Percentiles rank a stretch among this genome's conserved stretches.
Conservation (phyloP, 2,888 invertebrate species). For the Hymenopus coronatus region DNA sequence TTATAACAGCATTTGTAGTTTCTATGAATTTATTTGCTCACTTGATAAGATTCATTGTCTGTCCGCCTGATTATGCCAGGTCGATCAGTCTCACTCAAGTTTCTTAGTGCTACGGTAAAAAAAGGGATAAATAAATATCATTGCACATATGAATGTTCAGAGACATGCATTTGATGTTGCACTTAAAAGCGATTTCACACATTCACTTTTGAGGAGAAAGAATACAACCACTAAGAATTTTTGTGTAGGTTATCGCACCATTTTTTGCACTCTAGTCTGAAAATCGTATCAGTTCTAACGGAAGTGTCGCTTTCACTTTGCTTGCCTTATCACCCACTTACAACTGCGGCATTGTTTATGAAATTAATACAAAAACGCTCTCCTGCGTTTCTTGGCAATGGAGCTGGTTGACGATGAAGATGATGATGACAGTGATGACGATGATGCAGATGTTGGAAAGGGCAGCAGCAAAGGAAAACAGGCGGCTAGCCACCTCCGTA, state of each 20-base stretch:
- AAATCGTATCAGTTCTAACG: neutral
- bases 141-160: no score
- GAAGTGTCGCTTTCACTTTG: no score
- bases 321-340: neutral
- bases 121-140: no score
- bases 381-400: neutral
- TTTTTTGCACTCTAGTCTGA: neutral
- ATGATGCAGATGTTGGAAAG: neutral
- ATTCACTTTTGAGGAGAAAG: no score
- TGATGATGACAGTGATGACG: neutral
- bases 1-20: neutral
- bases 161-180: no score
- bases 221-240: no score
- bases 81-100: neutral
- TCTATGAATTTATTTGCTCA: neutral
- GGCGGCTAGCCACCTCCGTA: conserved; percentile 35
- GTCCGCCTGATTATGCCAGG: neutral
- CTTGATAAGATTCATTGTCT: neutral
- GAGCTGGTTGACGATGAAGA: neutral
- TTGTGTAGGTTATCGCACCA: no score
- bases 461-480: neutral
- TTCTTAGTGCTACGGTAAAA: no score
- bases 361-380: neutral
- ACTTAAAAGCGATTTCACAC: no score
- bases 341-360: neutral